Base-by-base conservation (phyloP, 23 tunicate species). In the Diplosoma virens region DNA sequence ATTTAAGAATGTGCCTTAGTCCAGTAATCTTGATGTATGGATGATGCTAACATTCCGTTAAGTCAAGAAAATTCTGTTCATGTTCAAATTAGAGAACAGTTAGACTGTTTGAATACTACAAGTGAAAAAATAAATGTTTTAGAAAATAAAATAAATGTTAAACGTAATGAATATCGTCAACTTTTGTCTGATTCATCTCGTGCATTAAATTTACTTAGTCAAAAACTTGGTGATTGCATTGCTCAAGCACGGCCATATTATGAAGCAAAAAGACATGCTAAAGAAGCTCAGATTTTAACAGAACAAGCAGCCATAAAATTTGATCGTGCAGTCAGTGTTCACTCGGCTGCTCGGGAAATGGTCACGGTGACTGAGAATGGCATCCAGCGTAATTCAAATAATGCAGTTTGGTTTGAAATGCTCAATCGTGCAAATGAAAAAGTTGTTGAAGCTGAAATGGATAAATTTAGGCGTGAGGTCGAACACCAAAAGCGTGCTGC, bases 341-440 rank as follows among this genome's bases (percentile, higher is more conserved):
- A 93, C 47, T 30, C 41, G 25, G 98, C 98, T 3, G 98, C 98
- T 4, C 73, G 88, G 4, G 98, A 93, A 76, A 93, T 93, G 98
- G 98, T 93, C 0, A 20, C 71, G 5, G 98, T 93, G 29, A 93
- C 98, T 5, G 98, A 93, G 80, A 88, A 90, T 53, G 97, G 97
- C 26, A 84, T 90, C 90, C 26, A 35, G 14, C 79, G 67, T 4
- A 74, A 53, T 66, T 52, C 30, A n/a, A 16, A 14, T 1, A 83
- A 90, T 74, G 46, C 93, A 30, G 93, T 88, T 1, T 93, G 98
- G 98, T 83, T 77, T 30, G 98, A 93, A 75, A 86, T 93, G 93
- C 78, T 93, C 14, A 93, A 93, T 66, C 98, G 81, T 37, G 98
- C 98, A 1, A 93, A 90, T 20, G 17, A 71, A 36, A 93, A 86